These are phyloP conservation scores for Pasiphila rectangulata DNA, from an alignment of 2,888 invertebrate genomes.

Conservation along the genomic window DNA sequence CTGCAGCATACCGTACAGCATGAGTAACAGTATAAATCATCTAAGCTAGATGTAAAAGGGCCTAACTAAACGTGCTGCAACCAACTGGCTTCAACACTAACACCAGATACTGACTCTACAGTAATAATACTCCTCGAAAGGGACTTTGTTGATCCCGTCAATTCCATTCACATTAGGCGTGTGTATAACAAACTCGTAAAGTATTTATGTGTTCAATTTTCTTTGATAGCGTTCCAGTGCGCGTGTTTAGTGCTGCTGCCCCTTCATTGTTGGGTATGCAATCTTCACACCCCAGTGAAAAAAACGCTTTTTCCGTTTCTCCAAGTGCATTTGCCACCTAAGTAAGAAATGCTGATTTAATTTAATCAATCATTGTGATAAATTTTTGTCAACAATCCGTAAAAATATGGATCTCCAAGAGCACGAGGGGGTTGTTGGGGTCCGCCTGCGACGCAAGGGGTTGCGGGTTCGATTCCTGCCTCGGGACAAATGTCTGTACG, in stretches of 20 bases:
- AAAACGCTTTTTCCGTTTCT: not conserved
- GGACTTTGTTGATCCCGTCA: constrained; percentile 27
- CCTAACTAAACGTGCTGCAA: not conserved
- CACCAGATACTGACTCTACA: not conserved
- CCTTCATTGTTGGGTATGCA: constrained; percentile 22
- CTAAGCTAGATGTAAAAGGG: too few species aligned
- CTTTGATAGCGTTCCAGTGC: constrained; percentile 34
- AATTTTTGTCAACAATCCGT: too few species aligned
- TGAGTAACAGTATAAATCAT: too few species aligned
- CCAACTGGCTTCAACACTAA: not conserved
- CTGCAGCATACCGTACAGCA: too few species aligned
- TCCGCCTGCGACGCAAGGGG: too few species aligned
- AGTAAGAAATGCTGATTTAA: too few species aligned
- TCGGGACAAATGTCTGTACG: too few species aligned
- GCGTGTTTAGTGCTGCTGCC: constrained; percentile 32
- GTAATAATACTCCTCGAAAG: constrained; percentile 1
- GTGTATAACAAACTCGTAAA: constrained; percentile 40
- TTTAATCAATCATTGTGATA: too few species aligned
- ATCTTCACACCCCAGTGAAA: not conserved
- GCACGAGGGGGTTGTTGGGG: too few species aligned
- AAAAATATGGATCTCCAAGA: too few species aligned
- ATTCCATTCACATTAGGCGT: constrained; percentile 32
- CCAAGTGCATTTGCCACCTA: too few species aligned
- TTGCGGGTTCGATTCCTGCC: too few species aligned
- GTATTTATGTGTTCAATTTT: constrained; percentile 47